Evolutionary conservation across 2,797 vertebrate genomes (phyloP).

Genomic region (Avahi laniger): DNA sequence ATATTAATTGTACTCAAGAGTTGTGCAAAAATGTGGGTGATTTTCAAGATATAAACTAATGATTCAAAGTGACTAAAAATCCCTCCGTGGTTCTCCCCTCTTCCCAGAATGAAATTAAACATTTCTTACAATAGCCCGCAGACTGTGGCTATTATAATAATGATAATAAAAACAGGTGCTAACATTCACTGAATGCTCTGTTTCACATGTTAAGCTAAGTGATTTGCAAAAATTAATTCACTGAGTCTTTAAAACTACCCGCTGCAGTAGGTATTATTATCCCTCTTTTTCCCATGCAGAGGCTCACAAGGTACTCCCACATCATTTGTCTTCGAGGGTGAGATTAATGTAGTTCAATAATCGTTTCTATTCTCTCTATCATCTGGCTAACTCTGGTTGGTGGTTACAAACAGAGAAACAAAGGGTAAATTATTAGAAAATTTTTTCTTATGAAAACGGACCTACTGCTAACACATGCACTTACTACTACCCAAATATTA

Average conservation of each 20-base stretch:
- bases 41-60: conserved; percentile 2
- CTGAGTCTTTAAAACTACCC: conserved; percentile 5
- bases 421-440: not conserved
- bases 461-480: not conserved
- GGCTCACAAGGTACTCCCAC: not conserved
- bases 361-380: not conserved
- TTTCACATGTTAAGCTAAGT: not conserved
- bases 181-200: not conserved
- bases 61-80: not conserved
- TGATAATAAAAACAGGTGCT: not conserved
- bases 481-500: not conserved
- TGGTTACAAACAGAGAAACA: conserved; percentile 5
- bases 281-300: not conserved
- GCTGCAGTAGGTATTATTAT: not conserved
- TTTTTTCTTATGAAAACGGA: not conserved
- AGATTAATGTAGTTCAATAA: not conserved
- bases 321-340: not conserved
- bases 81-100: not conserved
- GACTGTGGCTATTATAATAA: not conserved
- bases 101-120: conserved; percentile 12
- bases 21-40: not conserved
- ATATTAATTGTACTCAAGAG: not conserved
- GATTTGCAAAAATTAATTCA: conserved; percentile 37
- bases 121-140: not conserved
- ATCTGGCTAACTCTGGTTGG: not conserved